Conservation (phyloP, 1,140 invertebrate species). For the Coelopa frigida region DNA sequence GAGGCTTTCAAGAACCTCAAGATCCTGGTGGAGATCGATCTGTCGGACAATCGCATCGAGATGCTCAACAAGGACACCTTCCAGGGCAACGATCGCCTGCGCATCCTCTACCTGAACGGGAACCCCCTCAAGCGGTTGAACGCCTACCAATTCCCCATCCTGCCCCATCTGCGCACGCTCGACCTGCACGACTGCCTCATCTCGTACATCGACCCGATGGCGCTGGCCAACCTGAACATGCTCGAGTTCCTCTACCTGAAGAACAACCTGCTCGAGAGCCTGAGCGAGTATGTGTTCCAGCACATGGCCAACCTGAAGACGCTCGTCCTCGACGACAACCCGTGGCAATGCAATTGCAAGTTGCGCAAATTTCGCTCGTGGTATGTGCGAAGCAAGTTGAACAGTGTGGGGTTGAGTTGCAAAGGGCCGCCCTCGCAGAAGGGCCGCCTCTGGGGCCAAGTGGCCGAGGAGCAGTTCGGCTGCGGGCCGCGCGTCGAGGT, state of each 20-base stretch:
- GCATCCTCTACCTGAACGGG: constrained; percentile 59
- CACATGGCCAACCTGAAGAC: constrained; percentile 65
- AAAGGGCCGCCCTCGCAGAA: constrained; percentile 52
- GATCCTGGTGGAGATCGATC: constrained; percentile 79
- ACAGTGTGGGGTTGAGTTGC: constrained; percentile 59
- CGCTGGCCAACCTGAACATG: constrained; percentile 58
- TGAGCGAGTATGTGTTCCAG: constrained; percentile 59
- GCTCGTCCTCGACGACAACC: constrained; percentile 73
- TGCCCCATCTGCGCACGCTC: constrained; percentile 63
- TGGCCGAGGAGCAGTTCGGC: constrained; percentile 61
- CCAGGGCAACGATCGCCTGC: constrained; percentile 62
- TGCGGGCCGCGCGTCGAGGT: constrained; percentile 60
- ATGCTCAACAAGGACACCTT: constrained; percentile 65
- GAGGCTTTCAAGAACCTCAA: constrained; percentile 79
- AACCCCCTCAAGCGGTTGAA: constrained; percentile 61
- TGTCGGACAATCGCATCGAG: constrained; percentile 66
- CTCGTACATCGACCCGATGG: constrained; percentile 60
- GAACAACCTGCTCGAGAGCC: constrained; percentile 58
- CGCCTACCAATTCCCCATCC: constrained; percentile 60
- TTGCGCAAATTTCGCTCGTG: constrained; percentile 72
- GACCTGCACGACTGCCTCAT: constrained; percentile 72
- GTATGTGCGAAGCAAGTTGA: constrained; percentile 62
- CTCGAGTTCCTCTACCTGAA: constrained; percentile 66
- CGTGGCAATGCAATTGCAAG: constrained; percentile 82
- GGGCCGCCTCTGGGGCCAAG: constrained; percentile 58